phyloP scores from a whole-genome alignment of 2,797 vertebrate genomes.

The Cynopterus sphinx region DNA sequence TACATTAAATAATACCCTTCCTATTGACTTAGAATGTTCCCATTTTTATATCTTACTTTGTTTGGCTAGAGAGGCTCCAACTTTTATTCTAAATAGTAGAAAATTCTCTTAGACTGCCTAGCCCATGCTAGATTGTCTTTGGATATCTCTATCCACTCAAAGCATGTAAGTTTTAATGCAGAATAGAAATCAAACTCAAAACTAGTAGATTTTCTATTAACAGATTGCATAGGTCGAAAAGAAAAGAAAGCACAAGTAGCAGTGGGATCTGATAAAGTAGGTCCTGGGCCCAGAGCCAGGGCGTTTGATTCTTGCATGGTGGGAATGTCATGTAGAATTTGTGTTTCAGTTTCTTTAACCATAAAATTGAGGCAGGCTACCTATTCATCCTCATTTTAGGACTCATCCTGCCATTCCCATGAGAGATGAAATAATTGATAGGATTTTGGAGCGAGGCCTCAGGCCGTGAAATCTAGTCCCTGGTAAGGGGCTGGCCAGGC shows the following conservation, averaged over 20 bases:
- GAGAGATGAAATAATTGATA: conserved; percentile 20
- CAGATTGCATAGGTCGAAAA: not conserved
- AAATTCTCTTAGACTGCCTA: not conserved
- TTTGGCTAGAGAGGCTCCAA: not conserved
- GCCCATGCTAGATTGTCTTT: not conserved
- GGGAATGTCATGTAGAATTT: not conserved
- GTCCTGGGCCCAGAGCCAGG: not conserved
- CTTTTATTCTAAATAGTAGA: not conserved
- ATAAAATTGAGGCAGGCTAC: not conserved
- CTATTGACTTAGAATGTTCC: not conserved
- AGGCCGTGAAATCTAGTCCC: not conserved
- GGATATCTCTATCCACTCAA: not conserved
- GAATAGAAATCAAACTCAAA: not conserved
- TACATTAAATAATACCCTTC: not conserved
- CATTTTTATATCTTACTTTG: not conserved
- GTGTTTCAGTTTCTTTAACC: not conserved
- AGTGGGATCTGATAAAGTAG: not conserved
- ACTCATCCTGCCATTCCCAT: not conserved
- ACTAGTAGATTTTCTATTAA: not conserved
- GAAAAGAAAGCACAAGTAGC: not conserved
- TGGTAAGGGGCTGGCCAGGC: not conserved
- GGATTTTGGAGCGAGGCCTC: not conserved
- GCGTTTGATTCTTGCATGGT: not conserved
- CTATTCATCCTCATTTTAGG: not conserved
- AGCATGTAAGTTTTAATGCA: not conserved